Conservation (phyloP, 2,113 vertebrate genomes). For the Cyprichromis sp. region DNA sequence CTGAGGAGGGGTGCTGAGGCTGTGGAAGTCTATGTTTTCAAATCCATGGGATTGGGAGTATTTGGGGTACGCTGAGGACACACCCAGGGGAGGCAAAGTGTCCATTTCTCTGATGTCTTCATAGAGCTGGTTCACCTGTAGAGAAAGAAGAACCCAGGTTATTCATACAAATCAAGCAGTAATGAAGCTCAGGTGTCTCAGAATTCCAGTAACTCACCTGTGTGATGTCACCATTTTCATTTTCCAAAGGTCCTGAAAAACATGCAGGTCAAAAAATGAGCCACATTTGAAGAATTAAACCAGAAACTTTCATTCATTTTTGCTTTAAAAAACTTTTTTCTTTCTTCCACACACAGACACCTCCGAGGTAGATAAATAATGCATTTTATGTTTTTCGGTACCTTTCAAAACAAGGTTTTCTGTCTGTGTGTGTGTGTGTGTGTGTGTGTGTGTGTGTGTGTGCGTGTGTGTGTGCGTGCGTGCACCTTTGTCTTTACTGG, state of each 20-base stretch:
- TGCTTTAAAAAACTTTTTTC: not conserved
- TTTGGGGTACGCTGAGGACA: not conserved
- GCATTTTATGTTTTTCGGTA: not conserved
- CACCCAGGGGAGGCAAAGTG: not conserved
- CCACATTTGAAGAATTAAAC: not conserved
- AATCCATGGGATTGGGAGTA: not conserved
- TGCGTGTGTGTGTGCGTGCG: accelerated
- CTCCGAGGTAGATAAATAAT: not conserved
- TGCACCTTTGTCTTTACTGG: not conserved
- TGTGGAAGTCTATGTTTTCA: not conserved
- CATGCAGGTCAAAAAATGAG: accelerated
- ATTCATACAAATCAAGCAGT: not conserved
- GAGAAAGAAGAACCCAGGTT: not conserved
- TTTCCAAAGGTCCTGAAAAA: not conserved
- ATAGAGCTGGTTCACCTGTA: not conserved
- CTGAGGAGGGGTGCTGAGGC: not conserved
- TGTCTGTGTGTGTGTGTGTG: not conserved
- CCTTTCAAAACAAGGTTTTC: not conserved
- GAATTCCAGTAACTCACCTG: not conserved
- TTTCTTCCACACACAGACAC: not conserved
- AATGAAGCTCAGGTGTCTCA: not conserved
- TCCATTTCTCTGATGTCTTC: not conserved
- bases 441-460: accelerated
- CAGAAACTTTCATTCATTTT: not conserved
- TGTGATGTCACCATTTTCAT: not conserved